Evolutionary conservation across 2,888 invertebrate genomes (phyloP).

Genomic region (Zeuzera pyrina): DNA sequence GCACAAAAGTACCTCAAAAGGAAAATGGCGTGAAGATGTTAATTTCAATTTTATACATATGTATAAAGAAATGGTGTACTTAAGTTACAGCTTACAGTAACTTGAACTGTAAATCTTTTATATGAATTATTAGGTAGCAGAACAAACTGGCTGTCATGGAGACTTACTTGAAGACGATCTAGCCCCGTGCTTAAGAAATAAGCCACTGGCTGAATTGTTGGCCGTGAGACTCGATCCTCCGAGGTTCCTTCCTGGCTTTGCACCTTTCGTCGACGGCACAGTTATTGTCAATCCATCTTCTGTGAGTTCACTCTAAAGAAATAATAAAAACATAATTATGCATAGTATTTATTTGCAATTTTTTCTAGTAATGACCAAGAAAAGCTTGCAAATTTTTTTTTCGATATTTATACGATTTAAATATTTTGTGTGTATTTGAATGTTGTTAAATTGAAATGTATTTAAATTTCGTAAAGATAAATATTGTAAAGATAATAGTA

Average conservation of each 20-base stretch:
- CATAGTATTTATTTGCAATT: neutral
- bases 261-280: constrained; percentile 95
- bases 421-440: too few relatives aligned
- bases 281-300: constrained; percentile 79
- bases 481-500: too few relatives aligned
- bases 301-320: constrained; percentile 41
- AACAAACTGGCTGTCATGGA: constrained; percentile 87
- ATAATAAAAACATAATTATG: neutral
- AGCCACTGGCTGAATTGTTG: constrained; percentile 82
- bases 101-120: too few relatives aligned
- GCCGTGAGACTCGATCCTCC: constrained; percentile 85
- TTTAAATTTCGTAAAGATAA: too few relatives aligned
- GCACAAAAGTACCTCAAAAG: too few relatives aligned
- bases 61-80: too few relatives aligned
- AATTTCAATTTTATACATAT: too few relatives aligned
- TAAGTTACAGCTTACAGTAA: too few relatives aligned
- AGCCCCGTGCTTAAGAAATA: constrained; percentile 87
- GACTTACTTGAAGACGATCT: constrained; percentile 87
- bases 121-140: constrained; percentile 80
- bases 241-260: constrained; percentile 89
- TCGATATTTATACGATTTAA: too few relatives aligned
- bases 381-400: neutral
- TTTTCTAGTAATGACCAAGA: too few relatives aligned
- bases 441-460: too few relatives aligned
- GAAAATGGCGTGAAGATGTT: too few relatives aligned